Evolutionary conservation across 2,797 vertebrate genomes (phyloP).

Genomic region (Petrocephalus schoutedeni): DNA sequence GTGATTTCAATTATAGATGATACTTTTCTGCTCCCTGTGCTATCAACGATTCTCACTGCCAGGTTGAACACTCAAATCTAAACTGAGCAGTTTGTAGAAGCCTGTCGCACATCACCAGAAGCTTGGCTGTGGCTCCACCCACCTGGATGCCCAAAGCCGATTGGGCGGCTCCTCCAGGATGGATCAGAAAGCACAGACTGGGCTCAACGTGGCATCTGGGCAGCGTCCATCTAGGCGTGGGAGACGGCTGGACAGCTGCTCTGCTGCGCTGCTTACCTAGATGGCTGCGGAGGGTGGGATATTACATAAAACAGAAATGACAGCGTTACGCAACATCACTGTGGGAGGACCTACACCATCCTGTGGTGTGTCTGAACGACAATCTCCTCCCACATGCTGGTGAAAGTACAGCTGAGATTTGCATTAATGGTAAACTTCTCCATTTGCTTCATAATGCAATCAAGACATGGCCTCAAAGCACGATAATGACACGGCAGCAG

Average conservation of each 20-base stretch:
- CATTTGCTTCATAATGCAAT: background rate
- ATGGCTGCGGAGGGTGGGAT: background rate
- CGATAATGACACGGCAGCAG: background rate
- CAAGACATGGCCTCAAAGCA: background rate
- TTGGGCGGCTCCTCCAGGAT: background rate
- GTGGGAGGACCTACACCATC: background rate
- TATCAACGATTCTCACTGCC: background rate
- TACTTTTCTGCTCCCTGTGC: background rate
- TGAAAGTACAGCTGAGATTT: background rate
- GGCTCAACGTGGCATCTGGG: background rate
- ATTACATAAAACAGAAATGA: slow-evolving; percentile 1
- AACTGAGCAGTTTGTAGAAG: background rate
- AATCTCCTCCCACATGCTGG: background rate
- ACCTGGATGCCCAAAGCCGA: background rate
- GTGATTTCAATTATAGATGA: background rate
- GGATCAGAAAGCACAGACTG: background rate
- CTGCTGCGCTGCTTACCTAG: background rate
- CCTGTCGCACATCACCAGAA: background rate
- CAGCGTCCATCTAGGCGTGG: background rate
- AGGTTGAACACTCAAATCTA: background rate
- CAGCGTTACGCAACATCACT: background rate
- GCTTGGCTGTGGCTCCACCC: background rate
- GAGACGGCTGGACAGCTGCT: background rate
- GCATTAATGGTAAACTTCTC: background rate
- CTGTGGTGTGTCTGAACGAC: background rate